These are phyloP conservation scores for Drosophila formosana DNA, from an alignment of 2,888 invertebrate genomes.

Conservation along the genomic window DNA sequence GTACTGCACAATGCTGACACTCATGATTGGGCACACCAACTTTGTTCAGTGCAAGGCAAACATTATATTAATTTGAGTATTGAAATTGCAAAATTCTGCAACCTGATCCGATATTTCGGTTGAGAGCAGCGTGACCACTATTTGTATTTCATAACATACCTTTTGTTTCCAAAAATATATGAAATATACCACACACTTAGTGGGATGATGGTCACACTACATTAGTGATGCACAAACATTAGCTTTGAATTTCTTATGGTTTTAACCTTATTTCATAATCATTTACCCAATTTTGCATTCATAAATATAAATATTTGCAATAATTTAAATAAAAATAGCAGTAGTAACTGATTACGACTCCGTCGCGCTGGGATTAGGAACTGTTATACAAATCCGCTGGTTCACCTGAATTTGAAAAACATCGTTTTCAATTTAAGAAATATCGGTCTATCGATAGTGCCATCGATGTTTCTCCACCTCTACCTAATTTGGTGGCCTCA, in stretches of 20 bases:
- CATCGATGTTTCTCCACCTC: background rate
- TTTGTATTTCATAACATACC: background rate
- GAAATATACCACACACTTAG: background rate
- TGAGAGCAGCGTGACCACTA: slow-evolving; percentile 16
- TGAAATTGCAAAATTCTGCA: slow-evolving; percentile 25
- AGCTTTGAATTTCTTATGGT: no score
- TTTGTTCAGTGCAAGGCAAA: background rate
- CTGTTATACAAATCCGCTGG: no score
- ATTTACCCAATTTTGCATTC: no score
- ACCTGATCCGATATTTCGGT: slow-evolving; percentile 20
- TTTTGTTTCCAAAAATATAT: background rate
- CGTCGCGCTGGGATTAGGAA: no score
- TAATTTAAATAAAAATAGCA: no score
- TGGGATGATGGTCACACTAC: background rate
- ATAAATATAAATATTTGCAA: background rate
- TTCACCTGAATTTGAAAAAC: background rate
- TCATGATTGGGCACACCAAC: slow-evolving; percentile 53
- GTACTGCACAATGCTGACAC: slow-evolving; percentile 78
- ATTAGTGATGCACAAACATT: background rate
- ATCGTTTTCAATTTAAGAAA: background rate
- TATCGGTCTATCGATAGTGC: background rate
- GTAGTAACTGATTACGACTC: no score
- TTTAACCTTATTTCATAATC: no score
- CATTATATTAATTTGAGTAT: slow-evolving; percentile 12
- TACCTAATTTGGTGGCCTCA: slow-evolving; percentile 1